Percentiles rank a stretch among this genome's conserved stretches.
These are phyloP conservation scores for Menidia beryllina DNA, from an alignment of 2,113 vertebrate genomes.

Conservation along the genomic window DNA sequence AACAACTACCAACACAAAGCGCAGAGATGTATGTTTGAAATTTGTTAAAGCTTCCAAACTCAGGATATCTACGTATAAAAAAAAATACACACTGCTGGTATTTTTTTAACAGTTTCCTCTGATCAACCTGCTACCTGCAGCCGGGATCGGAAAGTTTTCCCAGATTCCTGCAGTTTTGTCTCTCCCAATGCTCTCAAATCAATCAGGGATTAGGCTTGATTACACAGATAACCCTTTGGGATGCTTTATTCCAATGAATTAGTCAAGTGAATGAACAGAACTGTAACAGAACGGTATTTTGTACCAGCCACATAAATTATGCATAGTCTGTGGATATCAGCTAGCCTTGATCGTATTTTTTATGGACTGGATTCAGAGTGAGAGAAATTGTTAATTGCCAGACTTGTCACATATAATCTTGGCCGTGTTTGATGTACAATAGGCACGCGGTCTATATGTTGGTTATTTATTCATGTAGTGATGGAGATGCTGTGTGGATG, in stretches of 20 bases:
- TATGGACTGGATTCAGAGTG: slow-evolving; percentile 69
- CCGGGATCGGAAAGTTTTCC: slow-evolving; percentile 52
- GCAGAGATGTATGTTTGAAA: not conserved
- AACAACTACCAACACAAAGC: not conserved
- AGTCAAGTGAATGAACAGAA: slow-evolving; percentile 80
- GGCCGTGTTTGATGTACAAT: slow-evolving; percentile 65
- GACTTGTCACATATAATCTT: slow-evolving; percentile 72
- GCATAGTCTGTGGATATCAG: slow-evolving; percentile 77
- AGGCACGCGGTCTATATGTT: slow-evolving; percentile 55
- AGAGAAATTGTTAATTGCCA: slow-evolving; percentile 79
- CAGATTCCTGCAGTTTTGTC: slow-evolving; percentile 58
- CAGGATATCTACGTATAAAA: not conserved
- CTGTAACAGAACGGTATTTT: slow-evolving; percentile 83
- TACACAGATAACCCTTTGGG: slow-evolving; percentile 71
- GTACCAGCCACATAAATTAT: slow-evolving; percentile 85
- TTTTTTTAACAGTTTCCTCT: slow-evolving; percentile 26
- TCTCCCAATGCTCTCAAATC: slow-evolving; percentile 64
- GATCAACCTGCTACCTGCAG: slow-evolving; percentile 38
- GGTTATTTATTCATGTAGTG: slow-evolving; percentile 71
- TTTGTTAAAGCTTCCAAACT: not conserved
- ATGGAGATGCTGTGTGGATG: slow-evolving; percentile 53
- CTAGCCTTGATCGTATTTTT: slow-evolving; percentile 80
- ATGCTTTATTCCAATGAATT: slow-evolving; percentile 84
- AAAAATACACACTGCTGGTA: not conserved
- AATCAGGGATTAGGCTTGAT: slow-evolving; percentile 76